Conservation (phyloP, 2,888 invertebrate species). For the Acanthopleura granulata region DNA sequence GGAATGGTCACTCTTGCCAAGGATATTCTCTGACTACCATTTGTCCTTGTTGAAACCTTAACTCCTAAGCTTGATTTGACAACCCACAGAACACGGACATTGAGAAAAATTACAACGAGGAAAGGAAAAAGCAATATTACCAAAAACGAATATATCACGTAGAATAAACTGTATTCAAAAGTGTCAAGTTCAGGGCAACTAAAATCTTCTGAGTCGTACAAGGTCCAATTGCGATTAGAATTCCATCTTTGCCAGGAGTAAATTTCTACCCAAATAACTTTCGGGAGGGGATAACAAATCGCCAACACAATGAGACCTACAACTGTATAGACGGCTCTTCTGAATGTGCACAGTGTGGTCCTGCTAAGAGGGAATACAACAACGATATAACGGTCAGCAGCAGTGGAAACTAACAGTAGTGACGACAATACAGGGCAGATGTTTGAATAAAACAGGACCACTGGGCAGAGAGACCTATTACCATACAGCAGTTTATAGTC, state of each 20-base stretch:
- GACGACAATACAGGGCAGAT: background rate
- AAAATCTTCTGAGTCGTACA: background rate
- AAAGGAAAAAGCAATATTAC: background rate
- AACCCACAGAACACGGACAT: background rate
- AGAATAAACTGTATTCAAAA: background rate
- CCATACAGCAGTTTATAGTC: background rate
- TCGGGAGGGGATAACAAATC: background rate
- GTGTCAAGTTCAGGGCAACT: background rate
- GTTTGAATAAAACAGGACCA: background rate
- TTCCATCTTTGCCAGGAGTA: background rate
- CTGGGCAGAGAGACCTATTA: background rate
- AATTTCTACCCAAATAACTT: background rate
- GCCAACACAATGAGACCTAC: background rate
- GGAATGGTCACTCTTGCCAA: background rate
- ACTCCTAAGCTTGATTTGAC: background rate
- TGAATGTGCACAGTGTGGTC: background rate
- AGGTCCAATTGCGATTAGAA: background rate
- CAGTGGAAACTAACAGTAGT: background rate
- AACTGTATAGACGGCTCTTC: background rate
- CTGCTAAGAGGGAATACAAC: background rate
- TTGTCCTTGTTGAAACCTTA: background rate
- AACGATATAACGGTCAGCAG: conserved; percentile 1
- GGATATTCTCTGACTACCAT: background rate
- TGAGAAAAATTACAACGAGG: background rate
- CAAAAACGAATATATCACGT: background rate